Evolutionary conservation across 2,888 invertebrate species (phyloP), one percentile per base, ranked within the genome.

Genomic region (Scaptomyza tumidula): DNA sequence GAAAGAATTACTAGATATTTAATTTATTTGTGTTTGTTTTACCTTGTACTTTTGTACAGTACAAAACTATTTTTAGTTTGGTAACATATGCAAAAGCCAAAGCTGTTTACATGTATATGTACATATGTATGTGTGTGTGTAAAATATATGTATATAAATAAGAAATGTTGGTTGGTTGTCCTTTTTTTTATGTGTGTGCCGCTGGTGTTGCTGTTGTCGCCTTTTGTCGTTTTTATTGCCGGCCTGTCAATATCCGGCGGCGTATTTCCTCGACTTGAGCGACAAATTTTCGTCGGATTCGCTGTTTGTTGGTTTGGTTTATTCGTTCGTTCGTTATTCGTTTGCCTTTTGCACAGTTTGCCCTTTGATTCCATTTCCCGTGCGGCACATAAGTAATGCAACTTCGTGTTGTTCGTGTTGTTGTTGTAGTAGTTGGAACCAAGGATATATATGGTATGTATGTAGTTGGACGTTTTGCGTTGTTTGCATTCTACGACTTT

Each of bases 141-240:
- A n/a, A n/a, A n/a, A n/a, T n/a, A n/a, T 10, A 11, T 14, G n/a
- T 14, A 31, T 58, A 83, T 84, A 80, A 80, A 80, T 80, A 80
- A 84, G 66, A 61, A 62, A 84, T 85, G 61, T 56, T 65, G 60
- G 60, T 54, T 43, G 41, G 39, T 19, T 44, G 63, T 48, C 46
- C 55, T 63, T 66, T 57, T 75, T 49, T n/a, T n/a, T n/a, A 14
- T 37, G 29, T 49, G 39, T 39, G 3, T 44, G 62, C 35, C 41
- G 69, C 56, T 75, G 75, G 58, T 59, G 64, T 54, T 39, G 57
- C 60, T 60, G 63, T 69, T 71, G 75, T 75, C 68, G 72, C 71
- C 70, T 62, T 75, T 76, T 68, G 78, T 87, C 86, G 69, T 66
- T 87, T 86, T 86, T 76, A 85, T 78, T 85, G 82, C 84, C 72